Evolutionary conservation across 1,140 invertebrate species (phyloP).

Genomic region (Melitaea cinxia): DNA sequence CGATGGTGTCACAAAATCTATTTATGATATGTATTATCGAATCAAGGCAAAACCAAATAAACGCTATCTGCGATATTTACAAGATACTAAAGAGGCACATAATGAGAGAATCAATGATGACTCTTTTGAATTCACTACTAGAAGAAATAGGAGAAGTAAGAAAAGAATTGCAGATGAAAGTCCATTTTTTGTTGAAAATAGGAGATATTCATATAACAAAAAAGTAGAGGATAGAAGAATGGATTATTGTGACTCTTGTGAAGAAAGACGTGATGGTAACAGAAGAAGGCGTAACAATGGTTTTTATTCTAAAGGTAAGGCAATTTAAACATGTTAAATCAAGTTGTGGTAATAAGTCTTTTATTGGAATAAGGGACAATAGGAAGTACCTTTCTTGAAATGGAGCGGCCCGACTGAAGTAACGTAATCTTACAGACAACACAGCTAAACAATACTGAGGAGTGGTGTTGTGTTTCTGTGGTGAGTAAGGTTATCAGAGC

Average conservation of each 20-base stretch:
- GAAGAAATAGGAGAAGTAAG: slow-evolving; percentile 28
- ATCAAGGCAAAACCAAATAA: slow-evolving; percentile 31
- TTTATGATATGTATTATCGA: slow-evolving; percentile 73
- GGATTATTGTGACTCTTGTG: neutral
- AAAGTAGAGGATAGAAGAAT: slow-evolving; percentile 9
- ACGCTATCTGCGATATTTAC: slow-evolving; percentile 31
- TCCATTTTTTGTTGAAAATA: slow-evolving; percentile 38
- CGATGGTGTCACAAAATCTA: slow-evolving; percentile 66
- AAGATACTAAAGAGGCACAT: slow-evolving; percentile 14
- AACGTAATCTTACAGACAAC: too few relatives aligned
- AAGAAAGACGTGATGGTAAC: neutral
- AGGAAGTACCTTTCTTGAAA: too few relatives aligned
- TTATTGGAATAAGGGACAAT: too few relatives aligned
- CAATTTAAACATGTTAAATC: too few relatives aligned
- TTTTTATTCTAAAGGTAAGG: slow-evolving; percentile 3
- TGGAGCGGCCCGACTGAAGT: too few relatives aligned
- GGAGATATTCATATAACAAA: slow-evolving; percentile 23
- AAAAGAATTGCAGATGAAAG: slow-evolving; percentile 32
- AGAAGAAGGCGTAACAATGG: neutral
- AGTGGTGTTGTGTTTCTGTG: too few relatives aligned
- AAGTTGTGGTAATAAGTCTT: too few relatives aligned
- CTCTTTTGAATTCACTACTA: slow-evolving; percentile 3
- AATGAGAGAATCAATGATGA: neutral
- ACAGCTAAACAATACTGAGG: too few relatives aligned
- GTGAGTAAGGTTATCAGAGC: too few relatives aligned